Evolutionary conservation across 2,888 invertebrate genomes (phyloP).

Genomic region (Callimorpha dominula): DNA sequence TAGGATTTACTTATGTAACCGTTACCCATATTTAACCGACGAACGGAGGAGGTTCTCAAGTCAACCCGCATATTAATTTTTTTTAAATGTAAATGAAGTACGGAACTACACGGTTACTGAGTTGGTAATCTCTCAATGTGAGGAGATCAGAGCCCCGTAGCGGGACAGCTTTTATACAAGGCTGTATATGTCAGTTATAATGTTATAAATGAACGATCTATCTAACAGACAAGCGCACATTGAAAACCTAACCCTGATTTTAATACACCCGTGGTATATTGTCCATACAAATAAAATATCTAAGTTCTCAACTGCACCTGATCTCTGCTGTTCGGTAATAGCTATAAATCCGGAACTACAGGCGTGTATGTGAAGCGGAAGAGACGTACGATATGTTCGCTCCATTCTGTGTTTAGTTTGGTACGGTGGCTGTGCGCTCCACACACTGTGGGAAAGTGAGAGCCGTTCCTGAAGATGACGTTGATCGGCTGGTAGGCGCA

Average conservation of each 20-base stretch:
- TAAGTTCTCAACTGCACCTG: not conserved
- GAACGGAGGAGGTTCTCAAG: too few relatives aligned
- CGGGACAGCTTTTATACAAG: too few relatives aligned
- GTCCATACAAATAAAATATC: not conserved
- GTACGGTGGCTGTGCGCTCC: not conserved
- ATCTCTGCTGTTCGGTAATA: not conserved
- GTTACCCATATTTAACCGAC: not conserved
- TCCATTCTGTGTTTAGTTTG: too few relatives aligned
- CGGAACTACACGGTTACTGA: not conserved
- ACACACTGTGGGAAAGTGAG: slow-evolving; percentile 20
- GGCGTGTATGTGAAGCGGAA: not conserved
- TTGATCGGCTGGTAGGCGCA: not conserved
- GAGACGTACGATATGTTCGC: not conserved
- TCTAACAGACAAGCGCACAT: not conserved
- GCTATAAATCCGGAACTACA: not conserved
- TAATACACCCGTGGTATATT: not conserved
- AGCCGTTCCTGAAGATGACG: slow-evolving; percentile 6
- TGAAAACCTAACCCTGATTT: not conserved
- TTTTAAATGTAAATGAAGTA: not conserved
- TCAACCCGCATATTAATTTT: not conserved
- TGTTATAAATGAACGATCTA: not conserved
- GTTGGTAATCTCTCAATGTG: not conserved
- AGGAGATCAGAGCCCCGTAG: not conserved
- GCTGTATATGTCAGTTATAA: not conserved
- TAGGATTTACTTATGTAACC: not conserved